These are phyloP conservation scores for Hydrotaea cyrtoneurina DNA, from an alignment of 2,888 invertebrate genomes.

Conservation along the genomic window DNA sequence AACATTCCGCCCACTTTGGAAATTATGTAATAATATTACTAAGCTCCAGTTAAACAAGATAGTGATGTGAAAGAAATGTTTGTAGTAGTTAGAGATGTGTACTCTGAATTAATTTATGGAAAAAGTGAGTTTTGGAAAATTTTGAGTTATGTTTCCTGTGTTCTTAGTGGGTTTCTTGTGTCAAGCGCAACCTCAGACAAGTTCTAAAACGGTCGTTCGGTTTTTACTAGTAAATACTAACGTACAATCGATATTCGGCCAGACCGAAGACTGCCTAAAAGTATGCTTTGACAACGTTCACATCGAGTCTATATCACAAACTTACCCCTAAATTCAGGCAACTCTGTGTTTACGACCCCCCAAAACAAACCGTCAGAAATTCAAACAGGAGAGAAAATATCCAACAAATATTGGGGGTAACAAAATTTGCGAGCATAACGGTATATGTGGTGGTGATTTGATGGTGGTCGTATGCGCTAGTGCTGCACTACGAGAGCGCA, in stretches of 20 bases:
- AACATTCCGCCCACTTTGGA: too few species aligned
- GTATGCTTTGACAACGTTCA: not conserved
- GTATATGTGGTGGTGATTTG: not conserved
- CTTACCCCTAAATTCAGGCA: slow-evolving; percentile 9
- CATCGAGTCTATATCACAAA: not conserved
- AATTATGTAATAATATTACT: too few species aligned
- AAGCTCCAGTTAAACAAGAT: too few species aligned
- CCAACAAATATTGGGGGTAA: not conserved
- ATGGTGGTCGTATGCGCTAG: not conserved
- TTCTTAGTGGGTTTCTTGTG: too few species aligned
- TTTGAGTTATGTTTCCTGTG: too few species aligned
- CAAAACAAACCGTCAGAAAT: not conserved
- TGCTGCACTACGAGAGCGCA: slow-evolving; percentile 20
- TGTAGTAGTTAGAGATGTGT: too few species aligned
- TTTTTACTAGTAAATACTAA: too few species aligned
- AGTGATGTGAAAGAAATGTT: too few species aligned
- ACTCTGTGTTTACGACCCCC: not conserved
- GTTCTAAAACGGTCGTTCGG: too few species aligned
- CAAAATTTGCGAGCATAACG: slow-evolving; percentile 44
- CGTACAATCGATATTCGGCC: not conserved
- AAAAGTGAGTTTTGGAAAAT: too few species aligned
- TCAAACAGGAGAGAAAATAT: not conserved
- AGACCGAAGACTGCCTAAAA: not conserved
- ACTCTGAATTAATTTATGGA: too few species aligned
- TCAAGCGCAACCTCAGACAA: too few species aligned